Conservation (phyloP, 2,113 vertebrate species). For the Vombatus ursinus region DNA sequence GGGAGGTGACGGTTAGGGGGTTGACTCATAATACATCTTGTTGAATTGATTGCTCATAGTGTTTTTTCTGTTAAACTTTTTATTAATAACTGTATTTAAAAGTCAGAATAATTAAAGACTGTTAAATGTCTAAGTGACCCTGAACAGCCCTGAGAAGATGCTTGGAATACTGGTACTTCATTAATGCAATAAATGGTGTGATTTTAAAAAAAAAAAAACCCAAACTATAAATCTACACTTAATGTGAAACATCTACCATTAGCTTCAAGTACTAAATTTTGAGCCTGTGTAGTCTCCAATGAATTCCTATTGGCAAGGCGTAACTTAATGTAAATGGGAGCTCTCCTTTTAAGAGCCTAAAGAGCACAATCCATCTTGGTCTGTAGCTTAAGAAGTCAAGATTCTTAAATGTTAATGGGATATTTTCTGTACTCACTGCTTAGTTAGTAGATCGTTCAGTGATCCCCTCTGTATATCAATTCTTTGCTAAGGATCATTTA, state of each 20-base stretch:
- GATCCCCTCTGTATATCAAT: background rate
- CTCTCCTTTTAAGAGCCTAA: constrained; percentile 57
- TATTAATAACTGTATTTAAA: constrained; percentile 76
- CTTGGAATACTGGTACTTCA: constrained; percentile 43
- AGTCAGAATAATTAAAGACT: constrained; percentile 62
- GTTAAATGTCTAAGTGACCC: constrained; percentile 54
- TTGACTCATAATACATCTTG: constrained; percentile 63
- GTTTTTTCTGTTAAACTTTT: constrained; percentile 34
- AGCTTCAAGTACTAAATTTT: constrained; percentile 52
- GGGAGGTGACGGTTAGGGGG: background rate
- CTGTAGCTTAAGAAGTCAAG: constrained; percentile 21
- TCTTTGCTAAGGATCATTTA: background rate
- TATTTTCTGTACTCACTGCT: constrained; percentile 1
- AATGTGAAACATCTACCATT: constrained; percentile 60
- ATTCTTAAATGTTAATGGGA: constrained; percentile 41
- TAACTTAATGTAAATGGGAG: constrained; percentile 17
- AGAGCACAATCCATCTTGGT: background rate
- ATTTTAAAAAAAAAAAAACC: constrained; percentile 44
- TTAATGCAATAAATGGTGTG: constrained; percentile 18
- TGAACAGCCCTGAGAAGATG: background rate
- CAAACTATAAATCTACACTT: constrained; percentile 31
- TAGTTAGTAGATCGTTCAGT: background rate
- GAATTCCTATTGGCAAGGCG: constrained; percentile 50
- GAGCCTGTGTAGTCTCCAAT: constrained; percentile 46
- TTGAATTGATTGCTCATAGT: constrained; percentile 46